Evolutionary conservation across 2,797 vertebrate species (phyloP).

Genomic region (Syngnathus acus): DNA sequence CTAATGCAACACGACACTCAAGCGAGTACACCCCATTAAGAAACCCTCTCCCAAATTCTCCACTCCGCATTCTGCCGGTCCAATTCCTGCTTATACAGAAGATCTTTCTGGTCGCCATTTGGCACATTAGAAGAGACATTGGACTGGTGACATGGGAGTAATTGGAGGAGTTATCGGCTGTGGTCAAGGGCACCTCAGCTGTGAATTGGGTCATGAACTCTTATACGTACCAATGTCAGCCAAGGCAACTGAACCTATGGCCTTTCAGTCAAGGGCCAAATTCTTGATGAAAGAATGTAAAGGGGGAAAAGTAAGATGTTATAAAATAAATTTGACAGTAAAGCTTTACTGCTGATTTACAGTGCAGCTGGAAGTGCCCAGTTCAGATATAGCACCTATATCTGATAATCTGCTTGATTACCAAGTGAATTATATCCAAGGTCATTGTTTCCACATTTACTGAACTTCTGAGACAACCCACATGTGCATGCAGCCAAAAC

Average conservation of each 20-base stretch:
- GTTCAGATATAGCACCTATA: neutral
- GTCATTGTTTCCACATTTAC: neutral
- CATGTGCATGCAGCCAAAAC: neutral
- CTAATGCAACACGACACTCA: conserved; percentile 50
- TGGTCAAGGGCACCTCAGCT: neutral
- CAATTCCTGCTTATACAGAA: conserved; percentile 37
- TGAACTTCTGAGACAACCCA: neutral
- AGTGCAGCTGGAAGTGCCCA: neutral
- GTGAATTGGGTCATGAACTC: neutral
- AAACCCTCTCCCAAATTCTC: conserved; percentile 38
- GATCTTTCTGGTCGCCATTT: neutral
- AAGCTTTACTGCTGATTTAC: neutral
- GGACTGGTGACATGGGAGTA: neutral
- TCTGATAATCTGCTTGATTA: neutral
- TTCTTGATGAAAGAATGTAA: neutral
- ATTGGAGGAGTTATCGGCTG: neutral
- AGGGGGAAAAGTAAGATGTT: neutral
- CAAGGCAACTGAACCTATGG: neutral
- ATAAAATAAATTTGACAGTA: neutral
- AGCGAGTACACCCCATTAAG: conserved; percentile 52
- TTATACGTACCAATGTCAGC: neutral
- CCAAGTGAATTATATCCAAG: neutral
- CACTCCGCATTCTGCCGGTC: conserved; percentile 25
- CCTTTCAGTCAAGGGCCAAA: neutral
- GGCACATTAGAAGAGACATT: neutral